Evolutionary conservation across 2,113 vertebrate genomes (phyloP).

Genomic region (Agelaius phoeniceus): DNA sequence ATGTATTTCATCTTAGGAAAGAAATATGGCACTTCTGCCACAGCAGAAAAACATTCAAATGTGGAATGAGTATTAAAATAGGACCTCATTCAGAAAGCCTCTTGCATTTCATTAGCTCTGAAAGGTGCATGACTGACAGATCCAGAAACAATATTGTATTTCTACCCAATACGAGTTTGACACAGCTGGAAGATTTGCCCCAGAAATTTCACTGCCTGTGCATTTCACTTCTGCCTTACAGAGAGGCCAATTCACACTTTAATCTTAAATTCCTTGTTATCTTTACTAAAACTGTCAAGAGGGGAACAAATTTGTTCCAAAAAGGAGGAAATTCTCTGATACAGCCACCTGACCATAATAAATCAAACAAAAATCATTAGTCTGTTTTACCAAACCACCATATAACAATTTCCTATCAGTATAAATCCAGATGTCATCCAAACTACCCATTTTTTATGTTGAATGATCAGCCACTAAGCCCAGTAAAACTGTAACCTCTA

Average conservation of each 20-base stretch:
- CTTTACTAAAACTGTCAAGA: background rate
- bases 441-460: background rate
- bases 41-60: background rate
- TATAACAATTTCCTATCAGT: background rate
- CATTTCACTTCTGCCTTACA: background rate
- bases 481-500: background rate
- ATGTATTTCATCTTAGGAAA: background rate
- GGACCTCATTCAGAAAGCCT: background rate
- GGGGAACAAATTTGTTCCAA: background rate
- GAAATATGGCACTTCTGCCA: background rate
- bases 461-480: background rate
- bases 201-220: conserved; percentile 36
- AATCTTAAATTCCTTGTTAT: background rate
- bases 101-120: conserved; percentile 6
- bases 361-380: background rate
- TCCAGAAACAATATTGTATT: background rate
- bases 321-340: background rate
- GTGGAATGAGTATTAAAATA: background rate
- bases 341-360: background rate
- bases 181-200: background rate
- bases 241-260: background rate
- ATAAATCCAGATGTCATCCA: background rate
- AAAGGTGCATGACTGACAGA: background rate
- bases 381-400: background rate
- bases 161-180: background rate